Evolutionary conservation across 2,113 vertebrate genomes (phyloP).

Genomic region (Amphiprion percula): DNA sequence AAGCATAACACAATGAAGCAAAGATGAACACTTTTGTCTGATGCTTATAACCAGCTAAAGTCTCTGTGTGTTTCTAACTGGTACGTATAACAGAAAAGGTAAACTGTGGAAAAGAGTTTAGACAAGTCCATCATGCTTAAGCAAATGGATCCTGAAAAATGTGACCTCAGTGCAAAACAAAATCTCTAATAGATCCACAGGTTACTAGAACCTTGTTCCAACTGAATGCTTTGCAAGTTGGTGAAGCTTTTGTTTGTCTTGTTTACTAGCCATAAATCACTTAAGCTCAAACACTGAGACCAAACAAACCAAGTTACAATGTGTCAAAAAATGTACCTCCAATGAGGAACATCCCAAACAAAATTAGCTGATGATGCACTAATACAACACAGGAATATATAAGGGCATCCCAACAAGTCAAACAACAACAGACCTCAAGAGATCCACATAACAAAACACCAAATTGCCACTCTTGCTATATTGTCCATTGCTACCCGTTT

Average conservation of each 20-base stretch:
- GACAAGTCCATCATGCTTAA: neutral
- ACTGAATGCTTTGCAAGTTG: neutral
- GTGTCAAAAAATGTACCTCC: neutral
- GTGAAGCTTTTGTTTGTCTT: neutral
- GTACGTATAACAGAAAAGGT: neutral
- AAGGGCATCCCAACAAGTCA: too few relatives aligned
- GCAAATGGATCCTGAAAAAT: neutral
- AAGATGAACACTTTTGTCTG: neutral
- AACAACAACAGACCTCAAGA: too few relatives aligned
- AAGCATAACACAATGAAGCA: neutral
- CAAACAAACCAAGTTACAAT: constrained; percentile 17
- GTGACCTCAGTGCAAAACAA: neutral
- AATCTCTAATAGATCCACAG: neutral
- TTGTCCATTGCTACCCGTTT: constrained; percentile 8
- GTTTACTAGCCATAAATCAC: constrained; percentile 5
- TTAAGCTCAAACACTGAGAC: neutral
- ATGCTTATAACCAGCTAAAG: neutral
- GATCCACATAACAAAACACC: neutral
- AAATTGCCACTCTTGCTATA: neutral
- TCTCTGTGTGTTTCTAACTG: neutral
- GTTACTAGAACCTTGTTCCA: neutral
- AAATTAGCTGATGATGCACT: neutral
- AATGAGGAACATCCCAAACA: neutral
- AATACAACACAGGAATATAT: neutral
- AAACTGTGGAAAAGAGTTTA: neutral